phyloP scores from a whole-genome alignment of 2,113 vertebrate species.

The Polyodon spathula region DNA sequence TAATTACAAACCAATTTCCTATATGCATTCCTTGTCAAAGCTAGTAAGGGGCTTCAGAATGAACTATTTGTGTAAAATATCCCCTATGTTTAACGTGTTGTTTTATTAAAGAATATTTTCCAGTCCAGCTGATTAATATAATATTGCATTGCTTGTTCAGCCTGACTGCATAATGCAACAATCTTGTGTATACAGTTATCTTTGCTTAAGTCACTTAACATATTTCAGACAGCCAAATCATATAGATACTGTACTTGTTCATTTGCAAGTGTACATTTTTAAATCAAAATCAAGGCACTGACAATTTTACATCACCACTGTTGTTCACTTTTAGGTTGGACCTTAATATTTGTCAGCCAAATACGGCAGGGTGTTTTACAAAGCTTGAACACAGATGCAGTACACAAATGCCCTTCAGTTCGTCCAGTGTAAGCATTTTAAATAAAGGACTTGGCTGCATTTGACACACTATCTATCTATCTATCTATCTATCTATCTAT shows the following conservation, averaged over 20 bases:
- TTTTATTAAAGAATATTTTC: constrained; percentile 45
- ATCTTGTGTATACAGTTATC: constrained; percentile 12
- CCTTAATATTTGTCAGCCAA: not conserved
- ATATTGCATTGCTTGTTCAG: constrained; percentile 45
- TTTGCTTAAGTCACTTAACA: constrained; percentile 4
- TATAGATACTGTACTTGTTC: too few relatives aligned
- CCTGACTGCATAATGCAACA: constrained; percentile 42
- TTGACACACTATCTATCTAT: too few relatives aligned
- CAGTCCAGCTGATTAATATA: constrained; percentile 50
- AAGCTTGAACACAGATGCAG: not conserved
- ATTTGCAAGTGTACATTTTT: too few relatives aligned
- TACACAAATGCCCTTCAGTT: too few relatives aligned
- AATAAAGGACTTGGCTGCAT: constrained; percentile 10
- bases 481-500: too few relatives aligned
- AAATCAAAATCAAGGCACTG: too few relatives aligned
- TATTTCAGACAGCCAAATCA: not conserved
- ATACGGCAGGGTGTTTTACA: too few relatives aligned
- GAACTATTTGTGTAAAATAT: constrained; percentile 14
- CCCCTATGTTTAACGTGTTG: constrained; percentile 25
- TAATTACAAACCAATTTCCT: not conserved
- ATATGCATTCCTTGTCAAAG: not conserved
- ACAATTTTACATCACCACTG: too few relatives aligned
- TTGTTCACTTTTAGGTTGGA: too few relatives aligned
- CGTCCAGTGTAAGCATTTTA: not conserved
- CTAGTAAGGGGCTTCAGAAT: constrained; percentile 18